Evolutionary conservation across 2,113 vertebrate species (phyloP).

Genomic region (Xiphophorus couchianus): DNA sequence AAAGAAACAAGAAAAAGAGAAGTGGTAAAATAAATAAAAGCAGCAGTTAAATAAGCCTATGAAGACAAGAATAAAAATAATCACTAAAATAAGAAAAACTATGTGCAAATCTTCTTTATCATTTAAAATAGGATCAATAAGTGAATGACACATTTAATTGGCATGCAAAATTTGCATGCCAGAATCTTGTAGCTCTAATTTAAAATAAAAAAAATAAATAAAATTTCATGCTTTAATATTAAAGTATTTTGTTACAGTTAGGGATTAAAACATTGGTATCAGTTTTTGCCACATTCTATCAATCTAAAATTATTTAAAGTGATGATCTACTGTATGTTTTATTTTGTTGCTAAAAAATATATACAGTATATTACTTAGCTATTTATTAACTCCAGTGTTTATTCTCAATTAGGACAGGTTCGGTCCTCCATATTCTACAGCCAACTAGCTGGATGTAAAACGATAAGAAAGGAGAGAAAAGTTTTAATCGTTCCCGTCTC

Average conservation of each 20-base stretch:
- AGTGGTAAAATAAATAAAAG: neutral
- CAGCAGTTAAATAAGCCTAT: neutral
- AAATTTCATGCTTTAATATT: neutral
- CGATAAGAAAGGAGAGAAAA: conserved; percentile 38
- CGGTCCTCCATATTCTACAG: conserved; percentile 5
- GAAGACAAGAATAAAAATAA: neutral
- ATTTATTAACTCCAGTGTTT: neutral
- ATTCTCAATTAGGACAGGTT: neutral
- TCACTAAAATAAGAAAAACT: neutral
- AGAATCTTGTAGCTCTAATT: neutral
- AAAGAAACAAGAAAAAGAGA: neutral
- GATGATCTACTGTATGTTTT: too few relatives aligned
- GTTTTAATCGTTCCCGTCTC: conserved; percentile 59
- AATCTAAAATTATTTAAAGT: neutral
- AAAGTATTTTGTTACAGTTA: neutral
- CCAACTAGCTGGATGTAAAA: conserved; percentile 12
- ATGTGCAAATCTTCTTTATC: neutral
- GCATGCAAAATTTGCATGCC: too few relatives aligned
- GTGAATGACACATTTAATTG: too few relatives aligned
- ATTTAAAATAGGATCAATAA: neutral
- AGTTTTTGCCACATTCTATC: neutral
- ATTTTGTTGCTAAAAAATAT: neutral
- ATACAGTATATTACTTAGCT: too few relatives aligned
- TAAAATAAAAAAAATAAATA: too few relatives aligned
- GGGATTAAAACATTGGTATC: neutral